Percentiles rank a stretch among this genome's conserved stretches.
These are phyloP conservation scores for Oscheius sp. DNA, from an alignment of 2,888 invertebrate species.

Conservation along the genomic window DNA sequence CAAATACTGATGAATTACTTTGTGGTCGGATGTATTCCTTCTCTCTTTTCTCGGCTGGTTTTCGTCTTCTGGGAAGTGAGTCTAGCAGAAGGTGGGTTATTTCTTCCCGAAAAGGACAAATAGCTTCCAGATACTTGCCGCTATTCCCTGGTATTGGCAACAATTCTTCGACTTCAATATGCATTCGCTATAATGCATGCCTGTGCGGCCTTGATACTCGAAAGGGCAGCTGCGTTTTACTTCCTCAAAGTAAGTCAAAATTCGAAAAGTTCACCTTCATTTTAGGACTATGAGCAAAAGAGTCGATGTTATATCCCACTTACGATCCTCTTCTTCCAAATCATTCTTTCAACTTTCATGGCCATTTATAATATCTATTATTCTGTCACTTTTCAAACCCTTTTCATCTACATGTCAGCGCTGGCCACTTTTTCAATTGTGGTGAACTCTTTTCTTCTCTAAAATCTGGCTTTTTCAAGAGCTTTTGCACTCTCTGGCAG, in stretches of 20 bases:
- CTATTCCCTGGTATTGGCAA: neutral
- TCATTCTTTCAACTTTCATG: neutral
- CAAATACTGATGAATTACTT: conserved; percentile 1
- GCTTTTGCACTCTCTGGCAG: neutral
- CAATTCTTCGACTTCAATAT: conserved; percentile 6
- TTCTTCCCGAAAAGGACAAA: neutral
- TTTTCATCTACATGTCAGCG: conserved; percentile 2
- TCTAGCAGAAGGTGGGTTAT: neutral
- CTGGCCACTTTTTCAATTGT: neutral
- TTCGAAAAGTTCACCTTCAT: neutral
- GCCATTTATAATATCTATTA: neutral
- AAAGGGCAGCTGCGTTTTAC: neutral
- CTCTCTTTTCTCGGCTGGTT: neutral
- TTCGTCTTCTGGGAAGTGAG: conserved; percentile 1
- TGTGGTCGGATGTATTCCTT: neutral
- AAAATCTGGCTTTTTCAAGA: too few species aligned
- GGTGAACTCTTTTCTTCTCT: too few species aligned
- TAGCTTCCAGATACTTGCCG: neutral
- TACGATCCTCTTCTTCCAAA: neutral
- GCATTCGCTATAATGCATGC: conserved; percentile 16
- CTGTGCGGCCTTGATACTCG: neutral
- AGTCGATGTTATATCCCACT: neutral
- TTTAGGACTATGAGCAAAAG: conserved; percentile 13
- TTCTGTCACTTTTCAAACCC: neutral
- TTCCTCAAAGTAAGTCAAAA: neutral